A percentile compares a stretch with the other conserved stretches of the same genome.
Conservation (phyloP, 2,113 vertebrate genomes). For the Xenopus laevis region DNA sequence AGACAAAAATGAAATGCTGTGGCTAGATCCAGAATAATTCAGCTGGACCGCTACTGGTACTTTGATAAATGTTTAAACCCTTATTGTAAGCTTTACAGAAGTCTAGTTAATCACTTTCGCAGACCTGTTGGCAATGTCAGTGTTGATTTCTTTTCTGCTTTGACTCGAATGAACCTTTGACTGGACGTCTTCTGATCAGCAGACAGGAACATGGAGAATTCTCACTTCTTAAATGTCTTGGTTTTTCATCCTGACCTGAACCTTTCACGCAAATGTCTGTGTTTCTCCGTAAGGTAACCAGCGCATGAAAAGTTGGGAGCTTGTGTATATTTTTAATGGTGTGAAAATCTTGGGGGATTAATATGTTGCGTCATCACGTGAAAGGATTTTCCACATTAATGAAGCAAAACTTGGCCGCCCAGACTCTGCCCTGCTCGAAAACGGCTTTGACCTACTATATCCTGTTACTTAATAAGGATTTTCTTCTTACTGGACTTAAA, state of each 20-base stretch:
- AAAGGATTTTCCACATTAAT: slow-evolving; percentile 47
- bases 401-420: slow-evolving; percentile 35
- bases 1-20: not conserved
- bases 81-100: slow-evolving; percentile 24
- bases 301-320: slow-evolving; percentile 54
- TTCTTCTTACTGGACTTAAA: not conserved
- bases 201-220: slow-evolving; percentile 41
- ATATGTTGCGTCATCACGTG: slow-evolving; percentile 54
- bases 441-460: slow-evolving; percentile 24
- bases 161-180: slow-evolving; percentile 42
- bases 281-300: slow-evolving; percentile 49
- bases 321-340: slow-evolving; percentile 55
- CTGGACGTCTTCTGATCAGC: slow-evolving; percentile 45
- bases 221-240: slow-evolving; percentile 27
- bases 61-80: slow-evolving; percentile 42
- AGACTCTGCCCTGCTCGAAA: slow-evolving; percentile 32
- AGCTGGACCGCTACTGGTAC: not conserved
- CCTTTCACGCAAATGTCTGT: slow-evolving; percentile 38
- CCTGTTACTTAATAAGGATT: not conserved
- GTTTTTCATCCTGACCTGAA: slow-evolving; percentile 46
- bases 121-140: slow-evolving; percentile 46
- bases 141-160: slow-evolving; percentile 36
- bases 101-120: slow-evolving; percentile 34
- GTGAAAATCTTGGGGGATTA: slow-evolving; percentile 54
- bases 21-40: slow-evolving; percentile 18